Base-by-base conservation (phyloP, 1,140 invertebrate species). In the Gonioctena quinquepunctata region DNA sequence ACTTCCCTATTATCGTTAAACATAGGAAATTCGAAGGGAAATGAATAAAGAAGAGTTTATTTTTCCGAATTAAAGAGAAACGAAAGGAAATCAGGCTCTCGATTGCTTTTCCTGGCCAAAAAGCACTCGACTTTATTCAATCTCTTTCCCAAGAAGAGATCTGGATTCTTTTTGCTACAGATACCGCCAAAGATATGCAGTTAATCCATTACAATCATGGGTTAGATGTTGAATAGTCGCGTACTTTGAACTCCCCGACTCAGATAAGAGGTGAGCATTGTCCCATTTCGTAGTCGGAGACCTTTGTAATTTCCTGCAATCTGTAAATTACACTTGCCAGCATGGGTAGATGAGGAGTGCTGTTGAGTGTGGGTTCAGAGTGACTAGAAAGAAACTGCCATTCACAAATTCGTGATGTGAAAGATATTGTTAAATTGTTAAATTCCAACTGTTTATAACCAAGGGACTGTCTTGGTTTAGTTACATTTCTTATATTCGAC, bases 171-270 rank as follows among this genome's bases (percentile, higher is more conserved):
- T 65, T 16, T 11, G 63, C 21, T 54, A 22, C 63, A 50, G 50
- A 54, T 65, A 16, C 50, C 23, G 23, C 27, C 48, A 65, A 65
- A 65, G 63, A 65, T 65, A 65, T 54, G 50, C 48, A 65, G 11
- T 65, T 65, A 65, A 65, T 65, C 63, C 63, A 65, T 65, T 65
- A 65, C 63, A 65, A 65, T 65, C 63, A 65, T 65, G 52, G 63
- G 49, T 65, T 54, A 52, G 63, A 54, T 54, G 48, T 65, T 22
- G 21, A 28, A 48, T 19, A n/a, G 13, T 42, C 60, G 28, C 25
- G 60, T 62, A 62, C 60, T 62, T 62, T 54, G 63, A 54, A 54
- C 63, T 65, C 50, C 52, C 26, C 48, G 21, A 42, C 23, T 50
- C 11, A 65, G 63, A 65, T 65, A 65, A 50, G 63, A 65, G 63